These are phyloP conservation scores for Zaprionus kolodkinae DNA, from an alignment of 1,140 invertebrate species.

Conservation along the genomic window DNA sequence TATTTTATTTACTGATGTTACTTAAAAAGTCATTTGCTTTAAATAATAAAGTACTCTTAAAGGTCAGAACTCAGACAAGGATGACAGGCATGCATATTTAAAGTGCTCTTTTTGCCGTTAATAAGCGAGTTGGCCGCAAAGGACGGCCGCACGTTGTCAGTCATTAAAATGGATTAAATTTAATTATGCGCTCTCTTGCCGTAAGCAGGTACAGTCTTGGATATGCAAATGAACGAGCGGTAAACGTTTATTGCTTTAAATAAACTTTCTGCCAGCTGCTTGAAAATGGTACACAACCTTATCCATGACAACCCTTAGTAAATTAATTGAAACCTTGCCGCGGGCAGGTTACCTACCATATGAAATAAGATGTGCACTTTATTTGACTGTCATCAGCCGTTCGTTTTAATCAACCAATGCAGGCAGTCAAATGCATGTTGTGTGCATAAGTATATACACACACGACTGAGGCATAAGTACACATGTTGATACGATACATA, in stretches of 20 bases:
- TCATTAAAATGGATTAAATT: slow-evolving; percentile 73
- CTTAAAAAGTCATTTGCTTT: slow-evolving; percentile 16
- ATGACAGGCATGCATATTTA: slow-evolving; percentile 33
- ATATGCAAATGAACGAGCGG: slow-evolving; percentile 67
- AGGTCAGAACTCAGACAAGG: slow-evolving; percentile 1
- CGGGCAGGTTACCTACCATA: not conserved
- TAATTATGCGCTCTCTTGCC: slow-evolving; percentile 67
- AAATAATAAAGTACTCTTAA: slow-evolving; percentile 35
- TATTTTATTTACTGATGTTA: slow-evolving; percentile 5
- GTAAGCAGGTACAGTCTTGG: slow-evolving; percentile 42
- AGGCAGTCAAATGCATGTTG: slow-evolving; percentile 11
- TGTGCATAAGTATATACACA: slow-evolving; percentile 2
- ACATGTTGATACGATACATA: not conserved
- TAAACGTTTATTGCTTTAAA: slow-evolving; percentile 63
- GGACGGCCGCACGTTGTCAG: slow-evolving; percentile 46
- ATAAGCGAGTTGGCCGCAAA: slow-evolving; percentile 44
- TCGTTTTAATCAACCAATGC: slow-evolving; percentile 18
- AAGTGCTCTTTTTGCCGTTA: slow-evolving; percentile 32
- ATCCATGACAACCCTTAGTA: slow-evolving; percentile 5
- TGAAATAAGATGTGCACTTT: slow-evolving; percentile 9
- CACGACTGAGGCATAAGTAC: too few species aligned
- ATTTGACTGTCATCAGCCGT: slow-evolving; percentile 11
- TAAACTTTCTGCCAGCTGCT: slow-evolving; percentile 56
- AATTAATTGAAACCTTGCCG: slow-evolving; percentile 22
- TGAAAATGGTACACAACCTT: slow-evolving; percentile 10